A percentile compares a stretch with the other conserved stretches of the same genome.
Conservation (phyloP, 2,797 vertebrate genomes). For the Coranthus polyacanthus region DNA sequence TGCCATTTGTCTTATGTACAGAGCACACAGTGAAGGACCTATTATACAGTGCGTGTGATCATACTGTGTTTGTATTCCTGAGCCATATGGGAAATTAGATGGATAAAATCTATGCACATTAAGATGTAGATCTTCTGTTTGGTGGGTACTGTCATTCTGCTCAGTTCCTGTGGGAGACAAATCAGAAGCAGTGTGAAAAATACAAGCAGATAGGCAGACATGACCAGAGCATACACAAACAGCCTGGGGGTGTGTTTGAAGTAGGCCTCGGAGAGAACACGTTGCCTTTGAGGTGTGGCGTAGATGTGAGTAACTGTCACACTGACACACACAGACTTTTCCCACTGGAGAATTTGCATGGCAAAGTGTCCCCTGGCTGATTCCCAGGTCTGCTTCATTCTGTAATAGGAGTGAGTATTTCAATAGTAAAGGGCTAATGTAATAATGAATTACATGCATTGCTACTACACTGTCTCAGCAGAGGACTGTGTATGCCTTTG, state of each 20-base stretch:
- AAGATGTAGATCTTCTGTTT: constrained; percentile 68
- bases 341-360: constrained; percentile 76
- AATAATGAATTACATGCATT: constrained; percentile 26
- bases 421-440: constrained; percentile 27
- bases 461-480: constrained; percentile 20
- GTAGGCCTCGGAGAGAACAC: constrained; percentile 65
- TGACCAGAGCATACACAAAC: constrained; percentile 65
- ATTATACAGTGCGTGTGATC: constrained; percentile 31
- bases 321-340: constrained; percentile 59
- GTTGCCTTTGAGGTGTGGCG: constrained; percentile 71
- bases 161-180: constrained; percentile 63
- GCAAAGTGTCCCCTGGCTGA: constrained; percentile 67
- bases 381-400: constrained; percentile 67
- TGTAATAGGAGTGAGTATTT: constrained; percentile 34
- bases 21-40: constrained; percentile 15
- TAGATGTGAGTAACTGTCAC: constrained; percentile 71
- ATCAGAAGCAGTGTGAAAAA: constrained; percentile 57
- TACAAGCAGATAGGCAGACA: constrained; percentile 56
- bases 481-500: constrained; percentile 17
- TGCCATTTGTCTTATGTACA: constrained; percentile 23
- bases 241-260: constrained; percentile 71
- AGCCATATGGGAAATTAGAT: constrained; percentile 67
- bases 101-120: constrained; percentile 68
- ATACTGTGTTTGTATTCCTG: constrained; percentile 49
- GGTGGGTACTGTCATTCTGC: constrained; percentile 53